These are phyloP conservation scores for Cylas formicarius DNA, from an alignment of 1,140 invertebrate species.

Conservation along the genomic window DNA sequence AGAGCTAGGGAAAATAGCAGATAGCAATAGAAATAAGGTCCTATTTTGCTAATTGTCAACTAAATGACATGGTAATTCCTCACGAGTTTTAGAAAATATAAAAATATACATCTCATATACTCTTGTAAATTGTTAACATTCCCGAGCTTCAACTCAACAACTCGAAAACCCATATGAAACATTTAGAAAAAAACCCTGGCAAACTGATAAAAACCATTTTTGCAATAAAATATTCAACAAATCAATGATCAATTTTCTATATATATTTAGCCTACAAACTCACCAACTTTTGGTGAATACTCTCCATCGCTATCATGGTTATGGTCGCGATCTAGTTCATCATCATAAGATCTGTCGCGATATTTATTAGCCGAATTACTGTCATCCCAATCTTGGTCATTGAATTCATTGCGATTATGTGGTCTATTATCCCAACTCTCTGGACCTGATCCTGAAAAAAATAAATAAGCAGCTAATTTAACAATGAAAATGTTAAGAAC, in stretches of 20 bases:
- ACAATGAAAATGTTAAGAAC: constrained; percentile 4
- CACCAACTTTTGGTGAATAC: constrained; percentile 7
- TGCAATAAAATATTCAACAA: too few relatives aligned
- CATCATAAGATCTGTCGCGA: constrained; percentile 42
- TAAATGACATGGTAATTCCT: too few relatives aligned
- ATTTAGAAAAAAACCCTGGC: too few relatives aligned
- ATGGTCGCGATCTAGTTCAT: constrained; percentile 31
- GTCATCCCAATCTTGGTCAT: constrained; percentile 35
- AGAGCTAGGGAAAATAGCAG: too few relatives aligned
- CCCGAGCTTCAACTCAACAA: too few relatives aligned
- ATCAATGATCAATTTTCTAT: background rate
- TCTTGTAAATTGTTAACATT: too few relatives aligned
- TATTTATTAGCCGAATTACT: constrained; percentile 35
- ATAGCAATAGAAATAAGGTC: too few relatives aligned
- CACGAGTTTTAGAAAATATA: background rate
- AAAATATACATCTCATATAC: constrained; percentile 3
- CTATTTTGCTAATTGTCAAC: too few relatives aligned
- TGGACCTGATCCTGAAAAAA: constrained; percentile 16
- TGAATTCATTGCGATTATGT: constrained; percentile 25
- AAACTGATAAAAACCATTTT: too few relatives aligned
- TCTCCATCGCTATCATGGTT: constrained; percentile 20
- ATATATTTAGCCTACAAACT: background rate
- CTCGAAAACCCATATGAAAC: too few relatives aligned
- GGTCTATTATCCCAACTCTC: constrained; percentile 41
- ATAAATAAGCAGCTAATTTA: background rate